A percentile compares a stretch with the other conserved stretches of the same genome.
Evolutionary conservation across 2,888 invertebrate species (phyloP).

Genomic region (Pycnomerus fuliginosus): DNA sequence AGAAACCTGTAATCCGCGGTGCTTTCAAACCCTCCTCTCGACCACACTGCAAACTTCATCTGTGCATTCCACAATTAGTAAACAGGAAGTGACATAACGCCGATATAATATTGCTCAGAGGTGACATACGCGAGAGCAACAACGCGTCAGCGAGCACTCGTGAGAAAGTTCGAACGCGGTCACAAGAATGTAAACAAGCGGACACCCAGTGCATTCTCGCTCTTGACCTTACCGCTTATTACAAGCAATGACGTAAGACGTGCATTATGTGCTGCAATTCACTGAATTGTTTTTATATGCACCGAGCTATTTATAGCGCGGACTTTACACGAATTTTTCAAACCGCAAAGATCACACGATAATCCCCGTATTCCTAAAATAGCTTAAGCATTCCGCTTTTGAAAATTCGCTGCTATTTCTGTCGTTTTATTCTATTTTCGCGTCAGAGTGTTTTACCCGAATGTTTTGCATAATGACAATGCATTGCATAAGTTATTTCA

Average conservation of each 20-base stretch:
- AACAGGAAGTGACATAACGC: constrained; percentile 24
- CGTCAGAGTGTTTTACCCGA: no score
- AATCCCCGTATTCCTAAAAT: no score
- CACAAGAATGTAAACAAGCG: constrained; percentile 31
- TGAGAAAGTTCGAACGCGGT: constrained; percentile 31
- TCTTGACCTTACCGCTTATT: constrained; percentile 38
- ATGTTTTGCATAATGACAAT: no score
- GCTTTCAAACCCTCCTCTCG: neutral
- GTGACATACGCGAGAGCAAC: constrained; percentile 25
- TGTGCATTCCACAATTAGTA: no score
- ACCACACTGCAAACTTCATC: no score
- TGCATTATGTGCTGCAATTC: constrained; percentile 30
- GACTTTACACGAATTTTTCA: no score
- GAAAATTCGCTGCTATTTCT: no score
- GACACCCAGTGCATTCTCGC: constrained; percentile 31
- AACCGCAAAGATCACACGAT: no score
- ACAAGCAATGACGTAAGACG: constrained; percentile 32
- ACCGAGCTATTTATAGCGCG: no score
- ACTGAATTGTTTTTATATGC: constrained; percentile 29
- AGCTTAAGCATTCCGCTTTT: no score
- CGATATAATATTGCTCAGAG: constrained; percentile 21
- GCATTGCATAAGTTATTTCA: no score
- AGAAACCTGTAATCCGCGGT: neutral
- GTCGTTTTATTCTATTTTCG: no score
- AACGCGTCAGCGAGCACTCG: constrained; percentile 21